Conservation (phyloP, 2,113 vertebrate genomes). For the Penelope pileata region DNA sequence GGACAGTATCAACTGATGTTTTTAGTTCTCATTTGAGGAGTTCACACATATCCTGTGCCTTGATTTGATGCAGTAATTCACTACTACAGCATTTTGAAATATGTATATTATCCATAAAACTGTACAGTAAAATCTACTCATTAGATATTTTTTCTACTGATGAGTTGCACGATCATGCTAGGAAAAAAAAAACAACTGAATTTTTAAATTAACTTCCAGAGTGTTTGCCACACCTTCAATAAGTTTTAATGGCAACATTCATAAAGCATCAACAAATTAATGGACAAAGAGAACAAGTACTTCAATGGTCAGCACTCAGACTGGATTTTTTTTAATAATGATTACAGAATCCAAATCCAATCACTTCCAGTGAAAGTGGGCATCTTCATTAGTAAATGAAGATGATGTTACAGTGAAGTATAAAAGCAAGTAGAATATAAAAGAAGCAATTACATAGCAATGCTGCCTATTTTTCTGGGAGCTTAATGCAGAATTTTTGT, state of each 20-base stretch:
- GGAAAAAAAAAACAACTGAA: slow-evolving; percentile 2
- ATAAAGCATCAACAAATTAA: slow-evolving; percentile 15
- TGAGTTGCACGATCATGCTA: background rate
- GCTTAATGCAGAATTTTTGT: slow-evolving; percentile 70
- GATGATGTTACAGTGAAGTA: slow-evolving; percentile 14
- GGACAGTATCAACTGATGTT: background rate
- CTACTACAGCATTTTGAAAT: background rate
- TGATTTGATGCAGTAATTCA: background rate
- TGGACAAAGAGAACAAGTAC: background rate
- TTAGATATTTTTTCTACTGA: background rate
- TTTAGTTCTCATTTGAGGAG: background rate
- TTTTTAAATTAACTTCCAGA: background rate
- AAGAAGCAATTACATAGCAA: background rate
- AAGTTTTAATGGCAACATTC: slow-evolving; percentile 7
- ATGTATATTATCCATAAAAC: background rate
- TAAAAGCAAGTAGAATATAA: slow-evolving; percentile 49
- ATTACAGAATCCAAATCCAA: slow-evolving; percentile 42
- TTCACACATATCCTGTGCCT: background rate
- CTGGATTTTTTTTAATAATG: background rate
- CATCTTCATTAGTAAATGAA: slow-evolving; percentile 56
- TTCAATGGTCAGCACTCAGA: slow-evolving; percentile 29
- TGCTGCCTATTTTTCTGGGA: slow-evolving; percentile 20
- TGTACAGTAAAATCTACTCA: background rate
- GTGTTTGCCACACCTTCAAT: background rate
- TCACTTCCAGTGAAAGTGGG: background rate